These are phyloP conservation scores for Malachius bipustulatus DNA, from an alignment of 2,888 invertebrate genomes.

Conservation along the genomic window DNA sequence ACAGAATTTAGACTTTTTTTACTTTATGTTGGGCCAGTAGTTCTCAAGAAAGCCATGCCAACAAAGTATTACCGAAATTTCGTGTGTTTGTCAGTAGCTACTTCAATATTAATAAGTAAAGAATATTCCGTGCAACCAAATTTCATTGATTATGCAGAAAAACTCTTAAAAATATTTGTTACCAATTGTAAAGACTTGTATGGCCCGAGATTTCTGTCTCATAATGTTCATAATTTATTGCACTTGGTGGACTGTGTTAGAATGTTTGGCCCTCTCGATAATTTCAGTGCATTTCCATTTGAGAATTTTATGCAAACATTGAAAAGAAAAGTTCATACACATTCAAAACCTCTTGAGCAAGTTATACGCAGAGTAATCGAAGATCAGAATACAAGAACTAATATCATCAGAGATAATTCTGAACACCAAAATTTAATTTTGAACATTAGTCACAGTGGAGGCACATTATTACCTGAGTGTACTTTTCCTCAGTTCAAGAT, in stretches of 20 bases:
- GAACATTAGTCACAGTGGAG: too few relatives aligned
- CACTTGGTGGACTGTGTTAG: slow-evolving; percentile 18
- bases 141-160: too few relatives aligned
- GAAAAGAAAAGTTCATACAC: too few relatives aligned
- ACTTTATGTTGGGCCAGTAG: slow-evolving; percentile 14
- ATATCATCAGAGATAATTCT: too few relatives aligned
- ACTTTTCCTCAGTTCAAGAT: too few relatives aligned
- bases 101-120: slow-evolving; percentile 11
- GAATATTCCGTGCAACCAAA: slow-evolving; percentile 1
- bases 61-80: slow-evolving; percentile 17
- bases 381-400: too few relatives aligned
- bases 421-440: too few relatives aligned
- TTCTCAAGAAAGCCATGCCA: slow-evolving; percentile 12
- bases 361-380: too few relatives aligned
- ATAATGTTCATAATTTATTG: slow-evolving; percentile 17
- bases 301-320: slow-evolving; percentile 18
- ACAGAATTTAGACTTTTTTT: slow-evolving; percentile 17
- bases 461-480: too few relatives aligned
- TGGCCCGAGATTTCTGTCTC: slow-evolving; percentile 16
- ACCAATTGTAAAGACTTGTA: slow-evolving; percentile 14
- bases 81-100: slow-evolving; percentile 14
- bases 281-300: slow-evolving; percentile 17
- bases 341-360: too few relatives aligned
- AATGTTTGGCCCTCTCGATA: slow-evolving; percentile 16
- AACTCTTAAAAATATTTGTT: slow-evolving; percentile 13